These are phyloP conservation scores for Vultur gryphus DNA, from an alignment of 2,797 vertebrate genomes.

Conservation along the genomic window DNA sequence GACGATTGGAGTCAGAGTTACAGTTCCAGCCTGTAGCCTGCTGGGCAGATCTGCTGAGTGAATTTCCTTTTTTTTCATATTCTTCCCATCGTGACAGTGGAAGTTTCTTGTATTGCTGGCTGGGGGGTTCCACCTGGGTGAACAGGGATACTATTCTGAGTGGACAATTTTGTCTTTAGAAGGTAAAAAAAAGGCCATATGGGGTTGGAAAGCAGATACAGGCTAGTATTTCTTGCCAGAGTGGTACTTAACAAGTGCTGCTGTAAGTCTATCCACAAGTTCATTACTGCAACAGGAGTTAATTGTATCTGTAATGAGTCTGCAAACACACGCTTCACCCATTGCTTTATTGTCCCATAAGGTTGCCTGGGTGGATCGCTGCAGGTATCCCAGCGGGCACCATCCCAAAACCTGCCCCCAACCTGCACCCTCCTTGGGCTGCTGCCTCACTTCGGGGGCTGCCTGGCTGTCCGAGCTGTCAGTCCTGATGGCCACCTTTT, in stretches of 20 bases:
- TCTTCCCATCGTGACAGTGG: neutral
- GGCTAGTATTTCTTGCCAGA: neutral
- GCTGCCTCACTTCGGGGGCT: neutral
- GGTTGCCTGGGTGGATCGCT: neutral
- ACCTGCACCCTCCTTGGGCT: neutral
- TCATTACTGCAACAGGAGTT: neutral
- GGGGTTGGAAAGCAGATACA: neutral
- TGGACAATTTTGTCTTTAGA: neutral
- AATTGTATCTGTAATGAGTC: accelerated
- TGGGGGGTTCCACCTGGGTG: neutral
- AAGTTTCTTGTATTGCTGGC: neutral
- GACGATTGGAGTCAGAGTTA: neutral
- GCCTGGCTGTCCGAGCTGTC: neutral
- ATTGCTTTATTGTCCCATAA: neutral
- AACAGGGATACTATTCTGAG: neutral
- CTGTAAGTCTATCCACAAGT: neutral
- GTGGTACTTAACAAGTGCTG: neutral
- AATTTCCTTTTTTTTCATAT: neutral
- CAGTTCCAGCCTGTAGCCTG: neutral
- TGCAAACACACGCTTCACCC: neutral
- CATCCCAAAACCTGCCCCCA: neutral
- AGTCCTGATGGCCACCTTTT: neutral
- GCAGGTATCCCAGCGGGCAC: neutral
- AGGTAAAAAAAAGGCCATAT: neutral
- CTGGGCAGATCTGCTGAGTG: neutral